These are phyloP conservation scores for Drosophila pectinifera DNA, from an alignment of 1,140 invertebrate genomes.

Conservation along the genomic window DNA sequence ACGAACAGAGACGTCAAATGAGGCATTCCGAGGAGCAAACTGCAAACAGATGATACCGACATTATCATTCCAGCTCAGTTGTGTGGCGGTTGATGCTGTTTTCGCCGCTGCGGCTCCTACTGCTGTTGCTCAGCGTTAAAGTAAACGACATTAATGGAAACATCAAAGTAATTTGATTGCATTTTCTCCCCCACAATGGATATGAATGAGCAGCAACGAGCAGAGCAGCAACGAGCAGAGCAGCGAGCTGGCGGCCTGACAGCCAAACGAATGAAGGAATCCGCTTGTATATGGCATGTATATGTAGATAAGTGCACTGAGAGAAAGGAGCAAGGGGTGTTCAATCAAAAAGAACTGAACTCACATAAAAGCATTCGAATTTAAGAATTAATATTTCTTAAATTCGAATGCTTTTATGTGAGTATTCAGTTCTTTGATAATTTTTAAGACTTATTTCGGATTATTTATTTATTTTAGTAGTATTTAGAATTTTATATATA, in stretches of 20 bases:
- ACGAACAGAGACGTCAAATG: slow-evolving; percentile 52
- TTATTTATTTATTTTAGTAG: too few species aligned
- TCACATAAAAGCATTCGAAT: too few species aligned
- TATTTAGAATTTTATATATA: too few species aligned
- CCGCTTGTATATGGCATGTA: slow-evolving; percentile 23
- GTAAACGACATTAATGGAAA: slow-evolving; percentile 83
- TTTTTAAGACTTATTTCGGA: too few species aligned
- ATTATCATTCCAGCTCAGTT: slow-evolving; percentile 37
- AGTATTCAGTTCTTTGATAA: too few species aligned
- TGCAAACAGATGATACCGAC: slow-evolving; percentile 58
- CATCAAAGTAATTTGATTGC: slow-evolving; percentile 83
- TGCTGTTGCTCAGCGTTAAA: slow-evolving; percentile 64
- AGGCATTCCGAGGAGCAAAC: slow-evolving; percentile 37
- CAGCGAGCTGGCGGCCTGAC: slow-evolving; percentile 23
- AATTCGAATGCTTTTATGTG: too few species aligned
- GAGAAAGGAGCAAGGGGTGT: not conserved
- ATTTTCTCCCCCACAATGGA: slow-evolving; percentile 73
- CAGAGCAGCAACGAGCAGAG: not conserved
- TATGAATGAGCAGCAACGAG: slow-evolving; percentile 61
- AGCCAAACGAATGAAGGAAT: slow-evolving; percentile 48
- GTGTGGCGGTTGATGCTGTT: slow-evolving; percentile 14
- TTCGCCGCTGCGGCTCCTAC: slow-evolving; percentile 14
- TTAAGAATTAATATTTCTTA: too few species aligned
- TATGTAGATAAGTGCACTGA: slow-evolving; percentile 15
- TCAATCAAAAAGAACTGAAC: too few species aligned